Base-by-base conservation (phyloP, 2,113 vertebrate genomes). In the Corythoichthys haematopterus region DNA sequence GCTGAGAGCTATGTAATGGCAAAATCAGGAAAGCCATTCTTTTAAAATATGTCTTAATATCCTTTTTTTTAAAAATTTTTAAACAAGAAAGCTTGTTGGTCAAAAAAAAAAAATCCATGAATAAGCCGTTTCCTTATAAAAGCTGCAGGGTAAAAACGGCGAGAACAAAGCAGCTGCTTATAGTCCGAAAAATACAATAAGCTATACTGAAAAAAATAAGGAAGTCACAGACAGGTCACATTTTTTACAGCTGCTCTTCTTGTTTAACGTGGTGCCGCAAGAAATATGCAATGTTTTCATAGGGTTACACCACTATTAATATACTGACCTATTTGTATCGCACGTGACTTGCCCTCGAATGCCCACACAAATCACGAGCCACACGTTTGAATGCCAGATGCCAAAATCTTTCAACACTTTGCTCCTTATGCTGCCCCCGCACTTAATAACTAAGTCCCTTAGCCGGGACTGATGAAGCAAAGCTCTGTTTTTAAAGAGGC, bases 291-390 rank as follows among this genome's bases (percentile, higher is more conserved):
- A 38, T 53, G 50, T 40, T 65, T 50, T 20, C 64, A 40, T 53
- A 38, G 52, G 68, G 36, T 81, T 62, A 50, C 75, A 65, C 50
- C 45, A 80, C 87, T 84, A 83, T 87, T 83, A 89, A 89, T 87
- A 90, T 20, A 35, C 71, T 83, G 84, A 85, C 86, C 83, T 76
- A 88, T 13, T 89, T 89, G 56, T 69, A 60, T 60, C 46, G 15
- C 83, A 74, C 66, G 57, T 84, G 88, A 86, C 82, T 76, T 77
- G 57, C 64, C 77, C 73, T 77, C 65, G 74, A 90, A 84, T 81
- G 85, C 76, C 65, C 75, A 81, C 80, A 80, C 78, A 35, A 71
- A 82, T 72, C 74, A 65, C 15, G 9, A 66, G 78, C 78, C 16
- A 33, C 78, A 71, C 33, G 60, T 77, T 86, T 71, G 74, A 76